Base-by-base conservation (phyloP, 2,888 invertebrate species). In the Coelinius sp. region DNA sequence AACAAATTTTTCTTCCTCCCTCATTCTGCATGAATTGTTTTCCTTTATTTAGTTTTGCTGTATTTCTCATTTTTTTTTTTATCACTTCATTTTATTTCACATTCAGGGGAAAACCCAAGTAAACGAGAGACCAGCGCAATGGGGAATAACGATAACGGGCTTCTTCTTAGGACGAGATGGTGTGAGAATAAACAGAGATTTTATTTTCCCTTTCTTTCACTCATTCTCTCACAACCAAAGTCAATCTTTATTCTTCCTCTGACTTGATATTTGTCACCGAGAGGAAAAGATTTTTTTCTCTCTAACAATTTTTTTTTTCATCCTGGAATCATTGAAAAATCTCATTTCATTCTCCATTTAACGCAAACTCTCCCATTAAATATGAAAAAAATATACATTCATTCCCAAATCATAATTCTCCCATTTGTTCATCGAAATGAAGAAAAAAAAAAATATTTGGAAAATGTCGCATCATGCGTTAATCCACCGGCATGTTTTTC, bases 101-200 rank as follows among this genome's bases (percentile, higher is more conserved):
- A 41, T 46, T 44, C 27, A 62, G 22, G 46, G 8, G 20, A 62
- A 41, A 59, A 49, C 49, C 59, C 59, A 35, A 27, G 59, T 14
- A 59, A 27, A 46, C 53, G 73, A 49, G 35, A 41, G 35, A 14
- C 14, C 44, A 31, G 52, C 24, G 35, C 17, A 38, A 22, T 69
- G 31, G 59, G 66, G 69, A 73, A 35, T 67, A 72, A 70, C 66
- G 68, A 74, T 73, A 68, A 73, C 70, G 64, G 67, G 59, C 59
- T 59, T 35, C 59, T 59, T 59, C 31, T n/a, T n/a, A n/a, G n/a
- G n/a, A 31, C 31, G n/a, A 20, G 35, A 59, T 59, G 59, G 59
- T 31, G 59, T 59, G 59, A 59, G 35, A 59, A 59, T 31, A 59
- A 59, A 59, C 17, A 31, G 20, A 59, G 59, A 59, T 59, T 59